phyloP scores from a whole-genome alignment of 1,140 invertebrate genomes.

The Drosophila oshimai region DNA sequence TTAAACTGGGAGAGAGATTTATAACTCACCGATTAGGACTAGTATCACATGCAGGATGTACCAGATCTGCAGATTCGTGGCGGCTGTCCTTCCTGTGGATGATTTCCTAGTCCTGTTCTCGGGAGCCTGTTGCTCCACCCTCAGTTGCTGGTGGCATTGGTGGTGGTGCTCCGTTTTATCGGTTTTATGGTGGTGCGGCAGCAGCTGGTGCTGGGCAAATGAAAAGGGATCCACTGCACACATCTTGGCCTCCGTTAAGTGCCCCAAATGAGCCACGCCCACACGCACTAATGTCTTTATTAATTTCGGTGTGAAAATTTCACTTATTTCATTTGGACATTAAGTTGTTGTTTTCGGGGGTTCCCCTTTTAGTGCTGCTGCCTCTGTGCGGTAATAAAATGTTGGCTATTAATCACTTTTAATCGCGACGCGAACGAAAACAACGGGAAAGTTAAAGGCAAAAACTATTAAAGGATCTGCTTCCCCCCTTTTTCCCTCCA shows the following conservation, averaged over 20 bases:
- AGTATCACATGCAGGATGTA: constrained; percentile 80
- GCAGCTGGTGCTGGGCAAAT: constrained; percentile 54
- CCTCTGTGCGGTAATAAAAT: constrained; percentile 51
- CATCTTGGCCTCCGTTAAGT: constrained; percentile 49
- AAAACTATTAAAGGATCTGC: constrained; percentile 41
- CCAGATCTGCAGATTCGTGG: constrained; percentile 67
- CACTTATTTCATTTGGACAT: constrained; percentile 78
- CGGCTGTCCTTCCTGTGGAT: constrained; percentile 34
- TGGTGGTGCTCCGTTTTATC: constrained; percentile 37
- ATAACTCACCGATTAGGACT: constrained; percentile 78
- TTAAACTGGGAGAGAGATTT: constrained; percentile 6
- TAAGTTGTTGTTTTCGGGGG: constrained; percentile 53
- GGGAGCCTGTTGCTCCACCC: constrained; percentile 37
- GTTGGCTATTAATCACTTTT: constrained; percentile 75
- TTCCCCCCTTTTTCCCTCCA: neutral
- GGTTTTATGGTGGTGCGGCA: constrained; percentile 52
- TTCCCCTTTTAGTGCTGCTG: constrained; percentile 31
- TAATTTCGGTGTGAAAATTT: constrained; percentile 70
- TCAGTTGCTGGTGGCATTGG: constrained; percentile 33
- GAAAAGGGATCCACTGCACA: constrained; percentile 52
- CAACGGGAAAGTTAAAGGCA: constrained; percentile 33
- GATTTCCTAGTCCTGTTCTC: constrained; percentile 22
- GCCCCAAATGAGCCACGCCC: constrained; percentile 41
- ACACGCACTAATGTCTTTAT: constrained; percentile 68
- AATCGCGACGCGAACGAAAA: constrained; percentile 61